Base-by-base conservation (phyloP, 2,797 vertebrate genomes). In the Lindbergichthys nudifrons region DNA sequence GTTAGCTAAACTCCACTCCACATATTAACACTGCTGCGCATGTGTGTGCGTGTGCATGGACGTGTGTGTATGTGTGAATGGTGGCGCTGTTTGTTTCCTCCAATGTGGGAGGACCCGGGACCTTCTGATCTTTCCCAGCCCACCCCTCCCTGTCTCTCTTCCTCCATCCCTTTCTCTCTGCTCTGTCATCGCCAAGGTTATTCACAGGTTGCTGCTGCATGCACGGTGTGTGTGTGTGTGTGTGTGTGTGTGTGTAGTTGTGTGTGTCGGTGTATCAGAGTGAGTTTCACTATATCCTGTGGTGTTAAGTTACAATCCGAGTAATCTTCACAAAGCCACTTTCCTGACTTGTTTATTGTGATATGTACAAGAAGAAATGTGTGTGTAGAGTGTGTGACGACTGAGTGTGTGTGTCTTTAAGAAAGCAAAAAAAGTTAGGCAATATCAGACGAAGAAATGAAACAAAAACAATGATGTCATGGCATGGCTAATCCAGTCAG, bases 381-480 rank as follows among this genome's bases (percentile, higher is more conserved):
- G 47, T 66, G 46, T 9, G 16, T 50, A 56, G 21, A 45, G 65
- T 75, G 60, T 65, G 18, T 56, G 76, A 39, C 10, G 56, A 3
- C 45, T 65, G 13, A 10, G 16, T 16, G n/a, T 19, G 1, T 56
- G 43, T 60, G 63, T 80, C 66, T 90, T 81, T 75, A 85, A 86
- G 78, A 79, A 77, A 72, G 73, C 41, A 77, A 36, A 36, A 36
- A 84, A 86, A 85, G 87, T 92, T 88, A 79, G 84, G 86, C 71
- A 86, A 87, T 83, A 90, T 88, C 83, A 88, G 84, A 61, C 80
- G 1, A 80, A 78, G 83, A 93, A 94, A 94, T 95, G 90, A 94
- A 95, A 94, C 76, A 91, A 95, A 93, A 95, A 94, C 94, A 95
- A 94, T 96, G 95, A 96, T 94, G 93, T 95, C 95, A 95, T 87